phyloP scores from a whole-genome alignment of 2,113 vertebrate species.

The Chamaea fasciata region DNA sequence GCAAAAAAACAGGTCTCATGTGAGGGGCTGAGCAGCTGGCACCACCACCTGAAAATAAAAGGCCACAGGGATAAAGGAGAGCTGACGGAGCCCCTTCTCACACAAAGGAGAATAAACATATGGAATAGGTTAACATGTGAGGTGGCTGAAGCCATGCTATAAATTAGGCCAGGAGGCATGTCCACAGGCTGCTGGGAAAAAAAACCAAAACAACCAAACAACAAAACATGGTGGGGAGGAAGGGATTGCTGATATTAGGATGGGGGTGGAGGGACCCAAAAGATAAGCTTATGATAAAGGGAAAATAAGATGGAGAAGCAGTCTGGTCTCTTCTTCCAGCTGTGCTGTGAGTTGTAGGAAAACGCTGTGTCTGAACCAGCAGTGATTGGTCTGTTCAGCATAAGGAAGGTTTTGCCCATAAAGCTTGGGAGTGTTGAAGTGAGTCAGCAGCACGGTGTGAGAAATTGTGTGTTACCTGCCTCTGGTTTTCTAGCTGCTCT shows the following conservation, averaged over 20 bases:
- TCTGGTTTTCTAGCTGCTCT: background rate
- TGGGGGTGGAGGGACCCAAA: background rate
- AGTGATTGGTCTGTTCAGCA: background rate
- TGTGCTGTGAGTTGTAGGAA: background rate
- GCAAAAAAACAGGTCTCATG: background rate
- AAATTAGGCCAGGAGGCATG: conserved; percentile 35
- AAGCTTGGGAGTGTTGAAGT: background rate
- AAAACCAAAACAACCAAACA: background rate
- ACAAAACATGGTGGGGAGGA: background rate
- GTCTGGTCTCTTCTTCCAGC: background rate
- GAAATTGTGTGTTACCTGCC: background rate
- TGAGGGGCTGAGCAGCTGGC: background rate
- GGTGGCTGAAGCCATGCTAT: background rate
- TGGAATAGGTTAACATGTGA: conserved; percentile 41
- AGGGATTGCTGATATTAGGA: background rate
- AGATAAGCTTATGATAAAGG: background rate
- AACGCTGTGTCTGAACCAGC: background rate
- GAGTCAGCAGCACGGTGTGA: rapidly evolving
- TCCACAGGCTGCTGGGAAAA: background rate
- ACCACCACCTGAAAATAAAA: background rate
- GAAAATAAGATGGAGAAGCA: background rate
- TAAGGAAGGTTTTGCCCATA: background rate
- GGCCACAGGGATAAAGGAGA: background rate
- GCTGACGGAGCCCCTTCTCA: background rate
- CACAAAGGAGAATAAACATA: conserved; percentile 32